Conservation (phyloP, 2,797 vertebrate genomes). For the Syngnathus rostellatus region DNA sequence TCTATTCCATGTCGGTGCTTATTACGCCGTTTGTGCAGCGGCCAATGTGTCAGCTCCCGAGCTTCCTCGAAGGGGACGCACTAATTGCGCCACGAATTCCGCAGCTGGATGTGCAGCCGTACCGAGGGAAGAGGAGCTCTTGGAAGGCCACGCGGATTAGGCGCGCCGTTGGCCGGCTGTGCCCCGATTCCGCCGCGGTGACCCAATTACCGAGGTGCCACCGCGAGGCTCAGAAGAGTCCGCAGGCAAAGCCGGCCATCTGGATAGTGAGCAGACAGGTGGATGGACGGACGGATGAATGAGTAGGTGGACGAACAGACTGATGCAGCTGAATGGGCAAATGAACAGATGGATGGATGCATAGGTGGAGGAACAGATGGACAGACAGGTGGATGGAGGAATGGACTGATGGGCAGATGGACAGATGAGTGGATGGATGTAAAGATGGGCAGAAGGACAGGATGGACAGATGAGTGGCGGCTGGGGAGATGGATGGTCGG, state of each 20-base stretch:
- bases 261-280: constrained; percentile 25
- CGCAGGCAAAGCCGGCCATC: constrained; percentile 8
- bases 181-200: constrained; percentile 50
- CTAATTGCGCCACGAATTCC: constrained; percentile 59
- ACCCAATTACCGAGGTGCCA: constrained; percentile 54
- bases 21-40: background rate
- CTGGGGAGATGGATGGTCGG: no score
- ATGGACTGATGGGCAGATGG: no score
- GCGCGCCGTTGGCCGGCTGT: constrained; percentile 47
- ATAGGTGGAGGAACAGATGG: no score
- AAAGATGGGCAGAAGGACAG: no score
- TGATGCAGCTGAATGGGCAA: background rate
- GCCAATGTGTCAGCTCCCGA: constrained; percentile 30
- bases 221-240: constrained; percentile 25
- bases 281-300: background rate
- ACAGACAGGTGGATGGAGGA: no score
- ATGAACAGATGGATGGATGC: background rate
- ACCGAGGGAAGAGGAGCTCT: constrained; percentile 49
- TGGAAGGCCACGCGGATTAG: constrained; percentile 56
- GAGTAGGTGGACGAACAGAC: background rate
- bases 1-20: constrained; percentile 3
- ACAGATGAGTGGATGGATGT: no score
- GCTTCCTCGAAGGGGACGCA: constrained; percentile 46
- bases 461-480: no score
- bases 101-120: constrained; percentile 59